A percentile compares a stretch with the other conserved stretches of the same genome.
Evolutionary conservation across 2,888 invertebrate species (phyloP).

Genomic region (Rhabditophanes sp.): DNA sequence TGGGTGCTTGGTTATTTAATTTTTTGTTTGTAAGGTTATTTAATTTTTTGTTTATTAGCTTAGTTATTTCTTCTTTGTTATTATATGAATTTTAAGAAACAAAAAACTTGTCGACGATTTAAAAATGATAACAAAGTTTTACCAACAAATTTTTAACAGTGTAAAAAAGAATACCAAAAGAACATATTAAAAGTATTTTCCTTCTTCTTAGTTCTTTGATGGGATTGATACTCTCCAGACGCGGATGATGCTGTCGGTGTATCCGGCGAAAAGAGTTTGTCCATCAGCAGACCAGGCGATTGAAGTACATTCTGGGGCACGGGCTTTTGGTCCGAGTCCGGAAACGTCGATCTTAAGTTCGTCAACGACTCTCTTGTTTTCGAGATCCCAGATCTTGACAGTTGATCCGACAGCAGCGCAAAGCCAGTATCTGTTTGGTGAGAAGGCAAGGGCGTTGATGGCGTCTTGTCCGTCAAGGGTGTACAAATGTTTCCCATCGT

Average conservation of each 20-base stretch:
- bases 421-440: conserved; percentile 91
- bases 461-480: conserved; percentile 94
- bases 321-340: conserved; percentile 58
- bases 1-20: too few species aligned
- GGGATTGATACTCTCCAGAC: too few species aligned
- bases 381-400: conserved; percentile 98
- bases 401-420: conserved; percentile 95
- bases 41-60: too few species aligned
- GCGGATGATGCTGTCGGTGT: conserved; percentile 89
- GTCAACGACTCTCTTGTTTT: conserved; percentile 97
- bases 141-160: too few species aligned
- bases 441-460: conserved; percentile 94
- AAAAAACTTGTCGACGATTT: too few species aligned
- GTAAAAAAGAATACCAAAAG: too few species aligned
- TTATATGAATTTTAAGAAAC: too few species aligned
- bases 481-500: conserved; percentile 96
- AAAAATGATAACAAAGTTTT: too few species aligned
- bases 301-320: conserved; percentile 80
- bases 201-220: too few species aligned
- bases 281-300: conserved; percentile 94
- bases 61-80: conserved; percentile 1
- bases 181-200: too few species aligned
- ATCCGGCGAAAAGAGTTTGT: conserved; percentile 79
- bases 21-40: too few species aligned
- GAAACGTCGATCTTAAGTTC: conserved; percentile 91